Conservation (phyloP, 2,888 invertebrate genomes). For the Trachelus stipa region DNA sequence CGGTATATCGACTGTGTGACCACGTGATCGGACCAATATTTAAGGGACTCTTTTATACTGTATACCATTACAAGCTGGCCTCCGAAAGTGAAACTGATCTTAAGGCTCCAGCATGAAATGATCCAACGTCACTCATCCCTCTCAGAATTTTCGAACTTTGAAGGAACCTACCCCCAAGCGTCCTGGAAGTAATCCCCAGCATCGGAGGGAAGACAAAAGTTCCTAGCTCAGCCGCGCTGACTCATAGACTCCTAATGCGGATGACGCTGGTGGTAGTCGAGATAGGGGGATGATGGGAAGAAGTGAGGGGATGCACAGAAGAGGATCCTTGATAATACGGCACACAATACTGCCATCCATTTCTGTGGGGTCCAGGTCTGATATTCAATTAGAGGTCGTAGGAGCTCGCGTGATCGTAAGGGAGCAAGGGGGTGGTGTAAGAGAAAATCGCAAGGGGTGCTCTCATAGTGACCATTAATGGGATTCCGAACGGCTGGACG, state of each 20-base stretch:
- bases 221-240: background rate
- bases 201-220: background rate
- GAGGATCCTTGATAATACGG: background rate
- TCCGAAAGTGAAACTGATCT: background rate
- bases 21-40: background rate
- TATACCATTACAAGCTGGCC: background rate
- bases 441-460: constrained; percentile 1
- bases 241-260: background rate
- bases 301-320: background rate
- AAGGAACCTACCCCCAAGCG: background rate
- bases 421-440: background rate
- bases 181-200: background rate
- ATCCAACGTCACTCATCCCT: background rate
- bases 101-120: background rate
- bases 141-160: background rate
- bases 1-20: background rate
- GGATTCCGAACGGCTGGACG: constrained; percentile 2
- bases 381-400: constrained; percentile 4
- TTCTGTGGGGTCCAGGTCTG: background rate
- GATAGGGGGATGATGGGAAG: background rate
- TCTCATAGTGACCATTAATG: constrained; percentile 1
- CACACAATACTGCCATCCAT: background rate
- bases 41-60: background rate
- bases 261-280: background rate
- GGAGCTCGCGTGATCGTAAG: background rate